These are phyloP conservation scores for Carposina sasakii DNA, from an alignment of 1,140 invertebrate species.

Conservation along the genomic window DNA sequence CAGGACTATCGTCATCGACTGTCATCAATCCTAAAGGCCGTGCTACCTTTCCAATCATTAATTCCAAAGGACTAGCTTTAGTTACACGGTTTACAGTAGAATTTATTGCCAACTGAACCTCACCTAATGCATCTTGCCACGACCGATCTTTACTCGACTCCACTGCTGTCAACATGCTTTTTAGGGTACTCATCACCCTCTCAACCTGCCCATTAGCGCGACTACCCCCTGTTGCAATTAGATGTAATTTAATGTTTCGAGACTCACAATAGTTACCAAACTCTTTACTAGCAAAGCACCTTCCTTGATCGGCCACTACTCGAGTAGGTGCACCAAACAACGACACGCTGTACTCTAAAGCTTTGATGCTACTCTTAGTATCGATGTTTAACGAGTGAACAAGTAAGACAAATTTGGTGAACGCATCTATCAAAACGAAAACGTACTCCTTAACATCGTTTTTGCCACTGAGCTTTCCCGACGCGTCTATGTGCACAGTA, in stretches of 20 bases:
- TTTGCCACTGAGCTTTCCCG: slow-evolving; percentile 31
- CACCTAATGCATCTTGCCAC: slow-evolving; percentile 7
- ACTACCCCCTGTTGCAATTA: slow-evolving; percentile 29
- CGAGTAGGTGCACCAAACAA: slow-evolving; percentile 23
- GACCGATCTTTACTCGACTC: slow-evolving; percentile 8
- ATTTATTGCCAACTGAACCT: slow-evolving; percentile 22
- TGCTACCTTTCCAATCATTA: slow-evolving; percentile 23
- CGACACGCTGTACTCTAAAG: slow-evolving; percentile 9
- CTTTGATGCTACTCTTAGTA: too few species aligned
- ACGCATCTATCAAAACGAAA: slow-evolving; percentile 38
- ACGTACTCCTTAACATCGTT: slow-evolving; percentile 17
- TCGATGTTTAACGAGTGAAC: slow-evolving; percentile 25
- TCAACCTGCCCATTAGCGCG: slow-evolving; percentile 42
- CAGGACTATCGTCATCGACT: slow-evolving; percentile 7
- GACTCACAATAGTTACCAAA: slow-evolving; percentile 17
- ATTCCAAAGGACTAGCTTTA: slow-evolving; percentile 15
- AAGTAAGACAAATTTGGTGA: slow-evolving; percentile 40
- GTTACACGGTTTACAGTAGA: slow-evolving; percentile 16
- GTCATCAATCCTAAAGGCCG: slow-evolving; percentile 31
- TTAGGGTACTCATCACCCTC: slow-evolving; percentile 29
- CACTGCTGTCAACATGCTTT: slow-evolving; percentile 18
- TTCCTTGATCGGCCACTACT: slow-evolving; percentile 24
- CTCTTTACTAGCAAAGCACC: slow-evolving; percentile 21
- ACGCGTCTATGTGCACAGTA: slow-evolving; percentile 26
- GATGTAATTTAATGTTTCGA: slow-evolving; percentile 25